These are phyloP conservation scores for Acrobasis consociella DNA, from an alignment of 2,888 invertebrate genomes.

Conservation along the genomic window DNA sequence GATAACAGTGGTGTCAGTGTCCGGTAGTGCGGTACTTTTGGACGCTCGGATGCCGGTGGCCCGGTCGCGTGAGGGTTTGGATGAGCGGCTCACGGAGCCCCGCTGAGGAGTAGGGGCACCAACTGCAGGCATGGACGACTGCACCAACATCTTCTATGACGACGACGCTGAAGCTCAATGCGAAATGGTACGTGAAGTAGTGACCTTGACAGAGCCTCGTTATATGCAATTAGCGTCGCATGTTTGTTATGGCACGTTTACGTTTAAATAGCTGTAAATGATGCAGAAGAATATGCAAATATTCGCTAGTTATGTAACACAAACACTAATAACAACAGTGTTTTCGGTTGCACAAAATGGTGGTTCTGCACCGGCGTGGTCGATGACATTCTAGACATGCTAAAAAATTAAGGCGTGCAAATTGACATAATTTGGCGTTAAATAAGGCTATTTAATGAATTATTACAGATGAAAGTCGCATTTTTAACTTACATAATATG, in stretches of 20 bases:
- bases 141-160: conserved; percentile 78
- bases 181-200: conserved; percentile 72
- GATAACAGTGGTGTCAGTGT: conserved; percentile 46
- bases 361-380: conserved; percentile 38
- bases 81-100: conserved; percentile 73
- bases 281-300: conserved; percentile 16
- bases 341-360: conserved; percentile 49
- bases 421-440: not conserved
- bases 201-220: conserved; percentile 43
- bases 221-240: conserved; percentile 37
- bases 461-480: not conserved
- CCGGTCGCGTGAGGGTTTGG: conserved; percentile 64
- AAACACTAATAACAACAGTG: conserved; percentile 33
- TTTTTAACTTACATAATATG: conserved; percentile 7
- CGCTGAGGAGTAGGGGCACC: conserved; percentile 61
- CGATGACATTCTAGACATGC: conserved; percentile 22
- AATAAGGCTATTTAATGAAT: not conserved
- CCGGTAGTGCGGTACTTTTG: conserved; percentile 54
- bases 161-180: conserved; percentile 78
- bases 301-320: conserved; percentile 46
- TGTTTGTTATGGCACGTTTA: conserved; percentile 26
- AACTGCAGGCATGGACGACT: conserved; percentile 78
- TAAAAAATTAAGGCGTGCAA: not conserved
- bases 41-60: conserved; percentile 77
- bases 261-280: conserved; percentile 22